phyloP scores from a whole-genome alignment of 2,797 vertebrate genomes.

The Pogoniulus pusillus region DNA sequence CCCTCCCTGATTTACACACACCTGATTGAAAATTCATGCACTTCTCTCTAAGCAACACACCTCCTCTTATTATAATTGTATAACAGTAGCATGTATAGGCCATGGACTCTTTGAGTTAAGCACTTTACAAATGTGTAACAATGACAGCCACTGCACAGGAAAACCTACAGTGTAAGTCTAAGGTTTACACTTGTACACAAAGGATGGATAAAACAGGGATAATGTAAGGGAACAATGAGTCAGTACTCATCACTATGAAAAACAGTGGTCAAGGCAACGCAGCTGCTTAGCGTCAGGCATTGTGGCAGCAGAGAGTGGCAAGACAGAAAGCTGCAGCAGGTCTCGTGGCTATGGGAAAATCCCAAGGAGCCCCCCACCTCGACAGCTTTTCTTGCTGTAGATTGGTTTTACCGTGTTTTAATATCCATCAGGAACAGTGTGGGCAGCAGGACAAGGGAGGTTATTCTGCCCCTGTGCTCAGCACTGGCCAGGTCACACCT shows the following conservation, averaged over 20 bases:
- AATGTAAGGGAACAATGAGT: conserved; percentile 4
- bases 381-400: background rate
- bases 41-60: conserved; percentile 23
- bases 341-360: background rate
- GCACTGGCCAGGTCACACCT: too few relatives aligned
- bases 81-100: background rate
- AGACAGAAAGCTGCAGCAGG: background rate
- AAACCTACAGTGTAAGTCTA: background rate
- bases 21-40: conserved; percentile 26
- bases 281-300: background rate
- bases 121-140: conserved; percentile 13
- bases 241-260: background rate
- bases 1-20: background rate
- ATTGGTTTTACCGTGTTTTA: background rate
- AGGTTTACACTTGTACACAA: conserved; percentile 38
- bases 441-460: too few relatives aligned
- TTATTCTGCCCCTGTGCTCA: too few relatives aligned
- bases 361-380: background rate
- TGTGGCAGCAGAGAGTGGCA: background rate
- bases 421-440: too few relatives aligned
- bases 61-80: conserved; percentile 22
- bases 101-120: conserved; percentile 37
- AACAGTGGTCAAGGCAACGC: conserved; percentile 24
- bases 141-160: conserved; percentile 2
- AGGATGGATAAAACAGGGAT: conserved; percentile 8